A percentile compares a stretch with the other conserved stretches of the same genome.
Evolutionary conservation across 2,113 vertebrate genomes (phyloP).

Genomic region (Plotosus lineatus): DNA sequence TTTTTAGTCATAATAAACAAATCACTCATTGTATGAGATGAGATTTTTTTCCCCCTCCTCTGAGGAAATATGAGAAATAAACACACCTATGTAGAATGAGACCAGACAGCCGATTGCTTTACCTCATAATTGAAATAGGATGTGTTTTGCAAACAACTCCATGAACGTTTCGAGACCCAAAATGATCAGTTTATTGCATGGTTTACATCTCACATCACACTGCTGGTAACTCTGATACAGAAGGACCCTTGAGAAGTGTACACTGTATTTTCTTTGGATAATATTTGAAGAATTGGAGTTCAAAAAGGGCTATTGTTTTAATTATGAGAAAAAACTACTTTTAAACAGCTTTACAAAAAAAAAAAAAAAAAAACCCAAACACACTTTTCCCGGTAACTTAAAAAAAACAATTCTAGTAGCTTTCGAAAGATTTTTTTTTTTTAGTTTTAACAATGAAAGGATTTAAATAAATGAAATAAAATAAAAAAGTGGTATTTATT

Average conservation of each 20-base stretch:
- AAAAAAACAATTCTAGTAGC: too few species aligned
- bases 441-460: too few species aligned
- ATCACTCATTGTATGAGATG: slow-evolving; percentile 17
- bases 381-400: too few species aligned
- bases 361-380: too few species aligned
- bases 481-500: too few species aligned
- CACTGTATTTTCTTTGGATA: neutral
- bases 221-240: neutral
- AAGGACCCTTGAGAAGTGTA: neutral
- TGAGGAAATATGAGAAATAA: slow-evolving; percentile 19
- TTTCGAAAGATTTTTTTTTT: too few species aligned
- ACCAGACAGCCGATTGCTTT: slow-evolving; percentile 2
- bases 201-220: slow-evolving; percentile 3
- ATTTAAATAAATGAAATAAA: too few species aligned
- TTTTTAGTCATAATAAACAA: slow-evolving; percentile 25
- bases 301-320: too few species aligned
- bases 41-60: neutral
- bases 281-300: too few species aligned
- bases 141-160: neutral
- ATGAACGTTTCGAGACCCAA: neutral
- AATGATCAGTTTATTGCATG: neutral
- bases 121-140: slow-evolving; percentile 11
- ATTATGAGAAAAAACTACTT: too few species aligned
- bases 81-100: slow-evolving; percentile 13
- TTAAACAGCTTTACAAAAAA: too few species aligned